Conservation (phyloP, 2,888 invertebrate species). For the Ophonus ardosiacus region DNA sequence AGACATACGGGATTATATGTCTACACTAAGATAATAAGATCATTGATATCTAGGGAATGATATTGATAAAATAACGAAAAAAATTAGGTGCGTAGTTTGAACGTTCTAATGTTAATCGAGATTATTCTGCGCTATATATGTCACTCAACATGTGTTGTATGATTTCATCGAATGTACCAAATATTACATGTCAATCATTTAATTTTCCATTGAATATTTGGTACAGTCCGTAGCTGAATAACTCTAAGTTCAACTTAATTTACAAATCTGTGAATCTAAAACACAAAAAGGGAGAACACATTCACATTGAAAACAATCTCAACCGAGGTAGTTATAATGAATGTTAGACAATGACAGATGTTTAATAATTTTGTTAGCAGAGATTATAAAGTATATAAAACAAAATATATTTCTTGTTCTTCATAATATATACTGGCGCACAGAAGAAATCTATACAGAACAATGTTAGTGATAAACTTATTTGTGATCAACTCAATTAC, state of each 20-base stretch:
- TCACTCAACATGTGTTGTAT: conserved; percentile 35
- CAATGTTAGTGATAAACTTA: conserved; percentile 58
- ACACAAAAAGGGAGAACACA: conserved; percentile 21
- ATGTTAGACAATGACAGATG: conserved; percentile 43
- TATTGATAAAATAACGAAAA: conserved; percentile 35
- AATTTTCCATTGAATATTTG: conserved; percentile 29
- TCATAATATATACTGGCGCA: conserved; percentile 45
- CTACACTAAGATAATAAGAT: conserved; percentile 47
- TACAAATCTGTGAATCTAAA: conserved; percentile 4
- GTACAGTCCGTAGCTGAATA: conserved; percentile 35
- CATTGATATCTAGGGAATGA: conserved; percentile 39
- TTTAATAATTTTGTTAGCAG: conserved; percentile 54
- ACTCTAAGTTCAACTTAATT: not conserved
- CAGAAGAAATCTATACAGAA: conserved; percentile 48
- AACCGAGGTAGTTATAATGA: conserved; percentile 10
- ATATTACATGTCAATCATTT: conserved; percentile 28
- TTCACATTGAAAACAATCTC: conserved; percentile 25
- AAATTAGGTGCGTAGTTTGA: conserved; percentile 49
- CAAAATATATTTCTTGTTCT: conserved; percentile 61
- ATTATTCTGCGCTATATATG: conserved; percentile 56
- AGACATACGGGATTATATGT: conserved; percentile 5
- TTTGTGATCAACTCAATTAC: conserved; percentile 60
- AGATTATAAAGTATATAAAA: conserved; percentile 50
- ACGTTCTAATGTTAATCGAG: conserved; percentile 48
- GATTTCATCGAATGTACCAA: conserved; percentile 42